Evolutionary conservation across 2,113 vertebrate genomes (phyloP).

Genomic region (Archocentrus centrarchus): DNA sequence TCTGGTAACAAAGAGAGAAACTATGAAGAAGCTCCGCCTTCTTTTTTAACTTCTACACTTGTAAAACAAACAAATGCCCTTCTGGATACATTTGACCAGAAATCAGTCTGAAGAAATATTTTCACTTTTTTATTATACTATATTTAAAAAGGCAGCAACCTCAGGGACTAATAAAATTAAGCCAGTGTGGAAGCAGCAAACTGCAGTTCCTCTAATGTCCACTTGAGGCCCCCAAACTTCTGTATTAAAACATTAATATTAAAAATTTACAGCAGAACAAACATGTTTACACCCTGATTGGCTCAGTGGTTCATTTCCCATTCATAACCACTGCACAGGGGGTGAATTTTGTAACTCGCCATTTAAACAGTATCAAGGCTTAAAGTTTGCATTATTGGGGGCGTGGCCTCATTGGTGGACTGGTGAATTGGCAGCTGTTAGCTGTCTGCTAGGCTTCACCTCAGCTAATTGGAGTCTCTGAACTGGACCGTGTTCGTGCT

Average conservation of each 20-base stretch:
- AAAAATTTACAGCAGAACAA: not conserved
- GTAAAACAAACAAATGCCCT: not conserved
- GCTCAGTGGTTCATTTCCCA: not conserved
- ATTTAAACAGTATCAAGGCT: too few relatives aligned
- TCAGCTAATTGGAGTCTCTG: rapidly evolving
- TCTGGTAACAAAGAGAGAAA: conserved; percentile 74
- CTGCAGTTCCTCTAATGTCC: not conserved
- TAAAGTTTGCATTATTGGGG: too few relatives aligned
- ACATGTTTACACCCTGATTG: not conserved
- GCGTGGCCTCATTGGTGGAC: too few relatives aligned
- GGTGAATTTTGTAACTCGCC: too few relatives aligned
- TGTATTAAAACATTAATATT: not conserved
- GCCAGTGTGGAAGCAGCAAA: not conserved
- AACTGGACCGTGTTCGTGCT: not conserved
- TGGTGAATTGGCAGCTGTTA: not conserved
- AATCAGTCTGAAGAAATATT: not conserved
- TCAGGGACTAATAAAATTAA: not conserved
- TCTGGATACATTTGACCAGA: not conserved
- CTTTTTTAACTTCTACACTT: not conserved
- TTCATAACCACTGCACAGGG: too few relatives aligned
- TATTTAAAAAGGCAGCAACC: rapidly evolving
- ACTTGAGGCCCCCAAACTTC: not conserved
- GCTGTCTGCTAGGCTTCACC: not conserved
- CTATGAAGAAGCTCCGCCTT: rapidly evolving
- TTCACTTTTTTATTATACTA: not conserved